A percentile compares a stretch with the other conserved stretches of the same genome.
These are phyloP conservation scores for Dioctria linearis DNA, from an alignment of 2,888 invertebrate genomes.

Conservation along the genomic window DNA sequence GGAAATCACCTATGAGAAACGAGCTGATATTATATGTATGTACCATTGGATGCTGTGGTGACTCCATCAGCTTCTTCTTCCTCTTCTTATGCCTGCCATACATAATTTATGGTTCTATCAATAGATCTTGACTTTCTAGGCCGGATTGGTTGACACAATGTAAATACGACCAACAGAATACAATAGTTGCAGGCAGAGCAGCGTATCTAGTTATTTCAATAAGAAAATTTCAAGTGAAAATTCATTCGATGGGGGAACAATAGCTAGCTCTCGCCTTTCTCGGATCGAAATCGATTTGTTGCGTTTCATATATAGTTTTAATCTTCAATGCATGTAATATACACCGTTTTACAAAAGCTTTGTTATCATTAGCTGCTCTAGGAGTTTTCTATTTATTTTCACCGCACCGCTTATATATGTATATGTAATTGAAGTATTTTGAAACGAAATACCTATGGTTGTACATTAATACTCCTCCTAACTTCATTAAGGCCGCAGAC, in stretches of 20 bases:
- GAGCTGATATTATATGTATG: not conserved
- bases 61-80: too few species aligned
- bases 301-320: slow-evolving; percentile 20
- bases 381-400: slow-evolving; percentile 7
- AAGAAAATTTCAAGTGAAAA: slow-evolving; percentile 26
- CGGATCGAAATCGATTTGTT: slow-evolving; percentile 46
- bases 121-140: slow-evolving; percentile 36
- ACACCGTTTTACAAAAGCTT: not conserved
- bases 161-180: not conserved
- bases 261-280: slow-evolving; percentile 30
- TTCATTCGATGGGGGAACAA: slow-evolving; percentile 41
- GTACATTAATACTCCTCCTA: not conserved
- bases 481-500: too few species aligned
- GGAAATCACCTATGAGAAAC: not conserved
- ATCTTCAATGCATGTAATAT: slow-evolving; percentile 4
- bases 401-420: not conserved
- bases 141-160: slow-evolving; percentile 5
- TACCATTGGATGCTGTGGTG: too few species aligned
- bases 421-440: too few species aligned
- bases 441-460: not conserved
- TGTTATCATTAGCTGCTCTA: not conserved
- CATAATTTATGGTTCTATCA: slow-evolving; percentile 28
- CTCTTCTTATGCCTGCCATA: too few species aligned
- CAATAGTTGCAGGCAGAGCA: not conserved
- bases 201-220: not conserved